phyloP scores from a whole-genome alignment of 2,113 vertebrate genomes.

The Urocynchramus pylzowi region DNA sequence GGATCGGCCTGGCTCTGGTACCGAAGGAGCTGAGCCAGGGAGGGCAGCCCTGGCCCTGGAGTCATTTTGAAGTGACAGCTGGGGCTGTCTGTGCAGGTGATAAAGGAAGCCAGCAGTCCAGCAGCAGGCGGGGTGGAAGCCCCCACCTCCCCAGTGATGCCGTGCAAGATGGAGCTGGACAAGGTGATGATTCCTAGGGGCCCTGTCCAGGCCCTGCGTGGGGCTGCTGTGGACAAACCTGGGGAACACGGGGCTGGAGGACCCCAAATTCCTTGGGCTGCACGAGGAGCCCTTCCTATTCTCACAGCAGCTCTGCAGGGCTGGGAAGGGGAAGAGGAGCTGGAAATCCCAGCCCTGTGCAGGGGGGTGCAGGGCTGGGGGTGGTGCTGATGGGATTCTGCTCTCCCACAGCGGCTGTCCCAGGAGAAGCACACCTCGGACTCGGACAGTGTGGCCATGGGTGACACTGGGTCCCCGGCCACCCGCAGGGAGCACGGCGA shows the following conservation, averaged over 20 bases:
- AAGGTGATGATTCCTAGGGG: slow-evolving; percentile 75
- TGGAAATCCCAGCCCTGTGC: neutral
- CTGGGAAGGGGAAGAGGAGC: neutral
- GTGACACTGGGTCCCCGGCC: slow-evolving; percentile 67
- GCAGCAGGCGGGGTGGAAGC: slow-evolving; percentile 66
- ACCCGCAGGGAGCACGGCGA: slow-evolving; percentile 75
- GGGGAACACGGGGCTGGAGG: fast-evolving
- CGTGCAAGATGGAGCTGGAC: slow-evolving; percentile 86
- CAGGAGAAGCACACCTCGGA: slow-evolving; percentile 90
- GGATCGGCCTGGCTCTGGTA: neutral
- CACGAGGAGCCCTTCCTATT: neutral
- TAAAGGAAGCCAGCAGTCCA: slow-evolving; percentile 84
- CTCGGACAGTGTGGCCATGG: slow-evolving; percentile 81
- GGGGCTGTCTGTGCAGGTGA: slow-evolving; percentile 75
- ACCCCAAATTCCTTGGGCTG: neutral
- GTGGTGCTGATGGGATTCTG: neutral
- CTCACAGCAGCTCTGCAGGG: neutral
- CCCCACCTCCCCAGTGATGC: slow-evolving; percentile 84
- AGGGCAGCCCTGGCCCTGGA: neutral
- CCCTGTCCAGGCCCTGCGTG: fast-evolving
- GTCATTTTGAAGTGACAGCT: neutral
- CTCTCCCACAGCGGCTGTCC: slow-evolving; percentile 77
- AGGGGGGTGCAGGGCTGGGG: neutral
- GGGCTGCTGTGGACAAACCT: neutral
- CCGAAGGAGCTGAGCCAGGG: neutral